Conservation (phyloP, 2,113 vertebrate genomes). For the Clupea harengus region DNA sequence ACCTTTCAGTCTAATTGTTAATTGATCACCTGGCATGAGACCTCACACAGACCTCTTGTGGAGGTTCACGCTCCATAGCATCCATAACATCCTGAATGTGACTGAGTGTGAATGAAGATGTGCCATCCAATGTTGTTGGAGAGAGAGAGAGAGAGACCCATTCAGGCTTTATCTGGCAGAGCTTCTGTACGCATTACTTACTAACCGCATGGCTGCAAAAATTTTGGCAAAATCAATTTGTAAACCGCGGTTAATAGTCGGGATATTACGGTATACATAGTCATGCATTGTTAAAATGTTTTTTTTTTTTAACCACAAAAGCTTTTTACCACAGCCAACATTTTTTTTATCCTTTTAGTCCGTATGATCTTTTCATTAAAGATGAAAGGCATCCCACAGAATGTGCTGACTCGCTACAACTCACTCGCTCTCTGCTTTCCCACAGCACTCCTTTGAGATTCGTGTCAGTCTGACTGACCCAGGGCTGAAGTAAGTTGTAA, state of each 20-base stretch:
- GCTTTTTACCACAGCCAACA: neutral
- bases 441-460: conserved; percentile 44
- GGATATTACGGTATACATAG: neutral
- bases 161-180: too few relatives aligned
- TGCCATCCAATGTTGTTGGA: neutral
- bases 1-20: too few relatives aligned
- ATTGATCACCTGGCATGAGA: too few relatives aligned
- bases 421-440: neutral
- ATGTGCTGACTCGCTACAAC: neutral
- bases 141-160: too few relatives aligned
- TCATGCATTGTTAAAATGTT: neutral
- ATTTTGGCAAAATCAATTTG: too few relatives aligned
- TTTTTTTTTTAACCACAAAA: neutral
- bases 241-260: neutral
- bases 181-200: too few relatives aligned
- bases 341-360: neutral
- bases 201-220: too few relatives aligned
- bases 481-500: conserved; percentile 36
- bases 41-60: too few relatives aligned
- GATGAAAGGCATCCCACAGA: neutral
- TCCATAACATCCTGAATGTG: neutral
- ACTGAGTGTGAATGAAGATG: neutral
- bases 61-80: too few relatives aligned
- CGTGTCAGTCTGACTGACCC: conserved; percentile 37
- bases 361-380: neutral